phyloP scores from a whole-genome alignment of 2,797 vertebrate species.

The Hippopotamyrus pictus region DNA sequence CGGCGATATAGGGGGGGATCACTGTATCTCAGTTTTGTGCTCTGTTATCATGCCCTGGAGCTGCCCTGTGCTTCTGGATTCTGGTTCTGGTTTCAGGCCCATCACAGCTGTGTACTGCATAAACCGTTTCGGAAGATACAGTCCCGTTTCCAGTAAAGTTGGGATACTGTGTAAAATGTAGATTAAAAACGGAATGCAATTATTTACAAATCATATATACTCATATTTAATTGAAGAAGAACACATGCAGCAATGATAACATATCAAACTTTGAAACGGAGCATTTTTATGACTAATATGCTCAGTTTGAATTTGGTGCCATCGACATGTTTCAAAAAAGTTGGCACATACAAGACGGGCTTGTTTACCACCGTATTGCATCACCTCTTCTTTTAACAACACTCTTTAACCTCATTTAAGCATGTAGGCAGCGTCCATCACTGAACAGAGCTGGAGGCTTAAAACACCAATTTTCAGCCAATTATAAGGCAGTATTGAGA shows the following conservation, averaged over 20 bases:
- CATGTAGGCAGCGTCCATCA: not conserved
- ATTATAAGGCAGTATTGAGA: not conserved
- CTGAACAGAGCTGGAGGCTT: not conserved
- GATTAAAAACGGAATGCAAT: not conserved
- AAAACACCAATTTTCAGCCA: not conserved
- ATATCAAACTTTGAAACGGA: not conserved
- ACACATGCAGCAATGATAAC: not conserved
- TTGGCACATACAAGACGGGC: too few species aligned
- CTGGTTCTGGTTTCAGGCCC: not conserved
- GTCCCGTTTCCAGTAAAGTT: not conserved
- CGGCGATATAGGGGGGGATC: too few species aligned
- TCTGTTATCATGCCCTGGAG: not conserved
- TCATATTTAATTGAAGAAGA: not conserved
- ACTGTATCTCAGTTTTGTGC: not conserved
- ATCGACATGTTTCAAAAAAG: too few species aligned
- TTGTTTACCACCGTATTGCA: not conserved
- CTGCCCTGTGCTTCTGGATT: not conserved
- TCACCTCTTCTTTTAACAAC: not conserved
- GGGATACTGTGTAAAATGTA: not conserved
- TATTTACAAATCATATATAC: not conserved
- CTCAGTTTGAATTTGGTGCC: not conserved
- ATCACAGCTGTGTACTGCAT: not conserved
- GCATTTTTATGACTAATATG: not conserved
- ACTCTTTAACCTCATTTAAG: not conserved
- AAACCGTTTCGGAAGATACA: not conserved